Conservation (phyloP, 2,113 vertebrate species). For the Tor tambroides region DNA sequence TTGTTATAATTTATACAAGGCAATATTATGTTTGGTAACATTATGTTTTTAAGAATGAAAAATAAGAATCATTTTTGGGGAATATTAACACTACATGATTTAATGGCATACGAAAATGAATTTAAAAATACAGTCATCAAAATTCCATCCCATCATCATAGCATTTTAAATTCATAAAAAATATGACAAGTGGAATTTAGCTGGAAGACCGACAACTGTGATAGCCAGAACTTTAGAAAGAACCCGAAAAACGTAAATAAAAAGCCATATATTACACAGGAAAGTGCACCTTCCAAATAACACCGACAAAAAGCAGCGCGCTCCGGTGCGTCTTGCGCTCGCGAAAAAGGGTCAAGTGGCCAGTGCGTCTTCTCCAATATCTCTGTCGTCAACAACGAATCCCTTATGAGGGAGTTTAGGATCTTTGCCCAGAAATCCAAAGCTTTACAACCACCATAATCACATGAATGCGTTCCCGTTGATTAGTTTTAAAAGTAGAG, state of each 20-base stretch:
- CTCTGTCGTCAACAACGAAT: slow-evolving; percentile 53
- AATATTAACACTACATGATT: neutral
- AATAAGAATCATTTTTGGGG: neutral
- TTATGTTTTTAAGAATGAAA: neutral
- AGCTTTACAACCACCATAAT: slow-evolving; percentile 7
- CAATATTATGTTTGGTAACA: neutral
- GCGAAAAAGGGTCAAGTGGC: slow-evolving; percentile 69
- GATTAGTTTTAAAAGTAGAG: slow-evolving; percentile 25
- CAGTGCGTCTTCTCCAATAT: slow-evolving; percentile 68
- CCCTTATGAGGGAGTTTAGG: neutral
- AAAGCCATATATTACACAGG: neutral
- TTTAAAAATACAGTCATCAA: neutral
- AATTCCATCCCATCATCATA: neutral
- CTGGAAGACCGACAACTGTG: neutral
- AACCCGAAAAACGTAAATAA: neutral
- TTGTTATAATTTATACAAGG: neutral
- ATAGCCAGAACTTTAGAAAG: neutral
- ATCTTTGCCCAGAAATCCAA: neutral
- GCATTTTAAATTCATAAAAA: neutral
- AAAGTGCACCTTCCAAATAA: slow-evolving; percentile 11
- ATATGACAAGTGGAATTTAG: neutral
- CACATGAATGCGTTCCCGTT: neutral
- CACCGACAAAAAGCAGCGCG: neutral
- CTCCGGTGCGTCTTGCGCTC: slow-evolving; percentile 58
- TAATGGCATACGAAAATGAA: neutral